Evolutionary conservation across 23 tunicate genomes (phyloP).

Genomic region (Styela clava): DNA sequence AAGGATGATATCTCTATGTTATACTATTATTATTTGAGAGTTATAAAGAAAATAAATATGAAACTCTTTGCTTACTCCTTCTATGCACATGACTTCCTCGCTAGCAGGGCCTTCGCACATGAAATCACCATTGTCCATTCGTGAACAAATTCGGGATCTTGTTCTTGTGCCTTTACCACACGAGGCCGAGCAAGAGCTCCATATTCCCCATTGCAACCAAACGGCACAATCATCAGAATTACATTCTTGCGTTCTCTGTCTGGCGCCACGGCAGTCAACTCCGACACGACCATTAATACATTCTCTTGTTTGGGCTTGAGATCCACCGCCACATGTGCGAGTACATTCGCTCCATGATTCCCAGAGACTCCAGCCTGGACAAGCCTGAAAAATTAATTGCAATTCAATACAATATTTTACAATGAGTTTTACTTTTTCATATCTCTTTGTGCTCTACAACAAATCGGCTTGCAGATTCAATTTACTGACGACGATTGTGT

Average conservation of each 20-base stretch:
- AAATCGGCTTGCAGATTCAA: too few species aligned
- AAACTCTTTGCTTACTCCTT: conserved; percentile 40
- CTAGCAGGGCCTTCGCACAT: conserved; percentile 28
- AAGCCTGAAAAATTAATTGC: conserved; percentile 38
- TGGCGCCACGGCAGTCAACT: conserved; percentile 38
- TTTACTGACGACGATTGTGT: not conserved
- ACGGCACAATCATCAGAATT: conserved; percentile 25
- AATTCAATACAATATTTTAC: not conserved
- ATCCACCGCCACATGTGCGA: conserved; percentile 68
- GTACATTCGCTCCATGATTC: conserved; percentile 43
- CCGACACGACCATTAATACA: conserved; percentile 38
- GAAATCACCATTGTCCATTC: not conserved
- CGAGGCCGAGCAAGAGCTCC: conserved; percentile 49
- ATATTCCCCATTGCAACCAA: conserved; percentile 51
- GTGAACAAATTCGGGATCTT: conserved; percentile 35
- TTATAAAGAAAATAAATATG: too few species aligned
- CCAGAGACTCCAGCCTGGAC: conserved; percentile 74
- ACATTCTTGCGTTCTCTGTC: conserved; percentile 23
- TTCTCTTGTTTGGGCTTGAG: conserved; percentile 27
- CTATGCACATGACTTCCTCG: conserved; percentile 20
- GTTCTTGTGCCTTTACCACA: conserved; percentile 62
- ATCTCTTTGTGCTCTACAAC: too few species aligned
- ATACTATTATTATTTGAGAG: too few species aligned
- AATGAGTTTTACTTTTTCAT: not conserved
- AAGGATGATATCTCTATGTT: not conserved